Conservation (phyloP, 2,113 vertebrate genomes). For the Halcyon senegalensis region DNA sequence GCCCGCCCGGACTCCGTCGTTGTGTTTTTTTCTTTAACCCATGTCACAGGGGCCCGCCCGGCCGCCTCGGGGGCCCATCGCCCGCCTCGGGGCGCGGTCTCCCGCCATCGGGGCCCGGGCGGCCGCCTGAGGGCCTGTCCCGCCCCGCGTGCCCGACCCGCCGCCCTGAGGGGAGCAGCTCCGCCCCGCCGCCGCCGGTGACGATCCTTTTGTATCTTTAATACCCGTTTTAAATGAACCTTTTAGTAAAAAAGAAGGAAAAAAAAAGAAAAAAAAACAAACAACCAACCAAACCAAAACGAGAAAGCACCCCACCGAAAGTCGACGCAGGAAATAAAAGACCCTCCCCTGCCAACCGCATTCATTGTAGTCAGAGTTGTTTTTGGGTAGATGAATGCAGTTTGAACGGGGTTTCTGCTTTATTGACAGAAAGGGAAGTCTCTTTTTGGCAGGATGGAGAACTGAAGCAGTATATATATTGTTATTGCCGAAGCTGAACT, state of each 20-base stretch:
- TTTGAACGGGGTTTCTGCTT: not conserved
- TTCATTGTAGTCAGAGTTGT: slow-evolving; percentile 59
- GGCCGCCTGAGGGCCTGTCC: not conserved
- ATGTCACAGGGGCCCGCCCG: not conserved
- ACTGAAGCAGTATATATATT: not conserved
- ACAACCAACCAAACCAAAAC: not conserved
- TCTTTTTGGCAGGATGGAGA: slow-evolving; percentile 30
- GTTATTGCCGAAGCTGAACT: slow-evolving; percentile 66
- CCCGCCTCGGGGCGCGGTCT: too few species aligned
- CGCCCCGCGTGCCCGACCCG: not conserved
- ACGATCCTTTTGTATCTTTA: slow-evolving; percentile 77
- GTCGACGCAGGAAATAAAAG: not conserved
- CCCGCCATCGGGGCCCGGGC: too few species aligned
- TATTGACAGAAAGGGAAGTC: not conserved
- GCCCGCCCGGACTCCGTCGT: not conserved
- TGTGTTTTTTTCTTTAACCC: not conserved
- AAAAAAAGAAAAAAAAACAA: not conserved
- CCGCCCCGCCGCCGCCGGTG: not conserved
- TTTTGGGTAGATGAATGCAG: slow-evolving; percentile 58
- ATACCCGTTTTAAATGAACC: slow-evolving; percentile 71
- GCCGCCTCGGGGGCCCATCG: too few species aligned
- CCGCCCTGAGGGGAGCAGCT: not conserved
- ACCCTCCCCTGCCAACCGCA: slow-evolving; percentile 16
- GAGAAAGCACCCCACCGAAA: not conserved
- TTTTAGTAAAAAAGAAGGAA: slow-evolving; percentile 68